A percentile compares a stretch with the other conserved stretches of the same genome.
Conservation (phyloP, 2,113 vertebrate genomes). For the Perognathus longimembris region DNA sequence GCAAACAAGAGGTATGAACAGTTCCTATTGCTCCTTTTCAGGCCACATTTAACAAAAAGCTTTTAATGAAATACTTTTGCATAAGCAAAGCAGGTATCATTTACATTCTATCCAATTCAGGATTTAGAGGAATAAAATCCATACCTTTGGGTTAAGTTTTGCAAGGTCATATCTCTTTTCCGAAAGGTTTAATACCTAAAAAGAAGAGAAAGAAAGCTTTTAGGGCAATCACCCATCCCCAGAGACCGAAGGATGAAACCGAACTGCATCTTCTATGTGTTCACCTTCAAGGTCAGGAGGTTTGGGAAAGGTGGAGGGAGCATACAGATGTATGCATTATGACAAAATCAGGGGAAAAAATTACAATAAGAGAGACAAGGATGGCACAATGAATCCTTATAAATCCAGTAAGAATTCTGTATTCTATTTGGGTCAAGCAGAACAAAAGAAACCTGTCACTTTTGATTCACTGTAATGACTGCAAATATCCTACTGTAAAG, state of each 20-base stretch:
- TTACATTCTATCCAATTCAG: neutral
- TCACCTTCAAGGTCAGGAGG: neutral
- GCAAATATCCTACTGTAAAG: neutral
- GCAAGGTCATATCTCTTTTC: constrained; percentile 94
- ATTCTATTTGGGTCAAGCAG: too few species aligned
- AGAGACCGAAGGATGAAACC: neutral
- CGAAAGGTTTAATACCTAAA: constrained; percentile 96
- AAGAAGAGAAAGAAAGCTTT: constrained; percentile 14
- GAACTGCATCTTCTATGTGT: accelerated
- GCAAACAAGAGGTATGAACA: neutral
- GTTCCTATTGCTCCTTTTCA: neutral
- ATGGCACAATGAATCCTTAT: accelerated
- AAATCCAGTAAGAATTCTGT: neutral
- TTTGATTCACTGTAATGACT: neutral
- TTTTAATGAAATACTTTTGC: neutral
- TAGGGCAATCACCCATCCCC: neutral
- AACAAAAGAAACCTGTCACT: too few species aligned
- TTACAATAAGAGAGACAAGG: too few species aligned
- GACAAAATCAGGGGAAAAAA: neutral
- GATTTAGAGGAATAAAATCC: neutral
- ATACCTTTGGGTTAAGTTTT: constrained; percentile 96
- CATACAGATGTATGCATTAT: accelerated
- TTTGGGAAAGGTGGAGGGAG: neutral
- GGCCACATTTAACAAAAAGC: neutral
- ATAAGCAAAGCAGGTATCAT: accelerated